Percentiles rank a stretch among this genome's conserved stretches.
phyloP scores from a whole-genome alignment of 1,140 invertebrate genomes.

The Drosophila fuyamai region DNA sequence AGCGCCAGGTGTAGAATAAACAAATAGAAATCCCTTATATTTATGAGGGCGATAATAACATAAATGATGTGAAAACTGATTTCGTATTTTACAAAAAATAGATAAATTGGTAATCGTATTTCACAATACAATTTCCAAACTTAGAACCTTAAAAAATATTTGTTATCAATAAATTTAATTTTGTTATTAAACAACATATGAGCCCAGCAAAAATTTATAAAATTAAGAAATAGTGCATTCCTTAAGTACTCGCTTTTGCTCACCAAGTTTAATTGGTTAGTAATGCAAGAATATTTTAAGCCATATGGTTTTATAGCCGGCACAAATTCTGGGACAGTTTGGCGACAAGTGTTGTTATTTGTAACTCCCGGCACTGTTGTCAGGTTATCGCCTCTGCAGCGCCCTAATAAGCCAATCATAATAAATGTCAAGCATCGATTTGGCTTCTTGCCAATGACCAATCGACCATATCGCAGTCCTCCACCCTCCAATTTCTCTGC shows the following conservation, averaged over 20 bases:
- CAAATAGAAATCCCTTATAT: slow-evolving; percentile 11
- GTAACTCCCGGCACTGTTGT: background rate
- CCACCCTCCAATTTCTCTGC: background rate
- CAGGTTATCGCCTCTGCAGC: slow-evolving; percentile 31
- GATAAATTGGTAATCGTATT: too few species aligned
- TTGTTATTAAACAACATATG: too few species aligned
- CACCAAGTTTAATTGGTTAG: background rate
- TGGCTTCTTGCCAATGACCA: slow-evolving; percentile 71
- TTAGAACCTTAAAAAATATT: background rate
- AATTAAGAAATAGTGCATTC: too few species aligned
- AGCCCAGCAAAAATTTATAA: too few species aligned
- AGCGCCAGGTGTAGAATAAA: slow-evolving; percentile 25
- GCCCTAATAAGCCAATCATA: slow-evolving; percentile 81
- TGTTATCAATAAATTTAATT: too few species aligned
- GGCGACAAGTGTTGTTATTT: slow-evolving; percentile 18
- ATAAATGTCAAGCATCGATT: slow-evolving; percentile 80
- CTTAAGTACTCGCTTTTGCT: too few species aligned
- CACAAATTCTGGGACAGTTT: slow-evolving; percentile 18
- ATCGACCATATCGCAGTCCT: slow-evolving; percentile 31
- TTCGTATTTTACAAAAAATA: too few species aligned
- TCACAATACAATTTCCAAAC: too few species aligned
- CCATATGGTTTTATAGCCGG: slow-evolving; percentile 29
- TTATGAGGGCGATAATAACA: background rate
- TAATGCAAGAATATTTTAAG: background rate
- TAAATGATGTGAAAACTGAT: background rate